These are phyloP conservation scores for Charanyca ferruginea DNA, from an alignment of 2,888 invertebrate genomes.

Conservation along the genomic window DNA sequence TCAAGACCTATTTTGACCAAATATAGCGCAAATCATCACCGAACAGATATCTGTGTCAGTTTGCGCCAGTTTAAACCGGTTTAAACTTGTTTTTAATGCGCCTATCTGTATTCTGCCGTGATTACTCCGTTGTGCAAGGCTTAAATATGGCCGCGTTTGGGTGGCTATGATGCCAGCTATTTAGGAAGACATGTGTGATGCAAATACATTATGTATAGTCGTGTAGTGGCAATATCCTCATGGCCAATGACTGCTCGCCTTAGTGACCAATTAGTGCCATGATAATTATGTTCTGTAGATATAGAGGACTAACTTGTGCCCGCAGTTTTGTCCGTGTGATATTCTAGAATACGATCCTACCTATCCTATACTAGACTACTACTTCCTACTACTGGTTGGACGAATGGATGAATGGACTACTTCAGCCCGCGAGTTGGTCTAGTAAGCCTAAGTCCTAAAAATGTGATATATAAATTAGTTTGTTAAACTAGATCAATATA, in stretches of 20 bases:
- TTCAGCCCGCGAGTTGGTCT: too few relatives aligned
- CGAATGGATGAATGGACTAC: too few relatives aligned
- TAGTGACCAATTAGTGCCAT: not conserved
- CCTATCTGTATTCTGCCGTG: constrained; percentile 58
- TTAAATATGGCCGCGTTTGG: constrained; percentile 32
- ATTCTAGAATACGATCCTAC: too few relatives aligned
- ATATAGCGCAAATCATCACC: constrained; percentile 1
- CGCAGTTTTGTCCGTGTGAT: too few relatives aligned
- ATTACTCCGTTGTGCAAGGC: constrained; percentile 36
- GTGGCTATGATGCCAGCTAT: constrained; percentile 28
- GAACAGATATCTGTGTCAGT: constrained; percentile 25
- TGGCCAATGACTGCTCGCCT: not conserved
- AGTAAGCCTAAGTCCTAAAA: too few relatives aligned
- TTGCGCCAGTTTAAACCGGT: constrained; percentile 17
- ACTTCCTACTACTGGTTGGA: too few relatives aligned
- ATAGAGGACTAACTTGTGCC: not conserved
- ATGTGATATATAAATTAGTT: too few relatives aligned
- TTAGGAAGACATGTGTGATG: constrained; percentile 47
- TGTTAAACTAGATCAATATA: too few relatives aligned
- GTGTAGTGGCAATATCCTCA: constrained; percentile 2
- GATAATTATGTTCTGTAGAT: not conserved
- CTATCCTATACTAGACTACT: too few relatives aligned
- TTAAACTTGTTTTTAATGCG: constrained; percentile 54
- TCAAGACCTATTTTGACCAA: not conserved
- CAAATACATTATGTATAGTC: constrained; percentile 5